Conservation (phyloP, 2,888 invertebrate species). For the Aelia acuminata region DNA sequence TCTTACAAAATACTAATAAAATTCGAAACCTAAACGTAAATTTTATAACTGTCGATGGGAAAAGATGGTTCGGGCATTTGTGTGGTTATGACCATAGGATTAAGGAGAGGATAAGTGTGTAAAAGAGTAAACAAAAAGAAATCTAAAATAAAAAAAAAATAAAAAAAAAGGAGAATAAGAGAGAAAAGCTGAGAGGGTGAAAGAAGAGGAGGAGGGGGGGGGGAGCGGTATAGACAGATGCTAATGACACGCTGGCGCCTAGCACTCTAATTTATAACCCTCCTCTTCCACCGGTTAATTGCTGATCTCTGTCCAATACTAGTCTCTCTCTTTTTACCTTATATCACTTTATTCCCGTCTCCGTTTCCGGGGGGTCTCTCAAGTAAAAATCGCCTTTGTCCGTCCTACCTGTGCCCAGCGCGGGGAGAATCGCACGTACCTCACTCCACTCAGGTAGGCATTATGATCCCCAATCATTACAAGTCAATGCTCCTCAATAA, state of each 20-base stretch:
- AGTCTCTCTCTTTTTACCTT: constrained; percentile 59
- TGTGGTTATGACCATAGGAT: constrained; percentile 35
- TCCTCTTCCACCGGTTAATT: constrained; percentile 60
- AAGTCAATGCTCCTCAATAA: not conserved
- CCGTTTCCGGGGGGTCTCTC: constrained; percentile 51
- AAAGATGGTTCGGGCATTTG: constrained; percentile 37
- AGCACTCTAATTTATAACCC: constrained; percentile 63
- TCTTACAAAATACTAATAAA: too few species aligned
- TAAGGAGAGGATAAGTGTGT: constrained; percentile 48
- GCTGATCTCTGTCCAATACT: constrained; percentile 64
- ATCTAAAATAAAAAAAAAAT: not conserved
- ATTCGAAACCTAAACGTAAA: too few species aligned
- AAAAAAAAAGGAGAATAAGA: constrained; percentile 32
- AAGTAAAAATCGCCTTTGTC: not conserved
- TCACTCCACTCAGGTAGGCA: not conserved
- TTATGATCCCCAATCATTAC: not conserved
- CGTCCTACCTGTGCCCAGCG: not conserved
- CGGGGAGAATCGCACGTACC: not conserved
- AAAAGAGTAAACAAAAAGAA: constrained; percentile 53
- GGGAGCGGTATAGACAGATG: constrained; percentile 48
- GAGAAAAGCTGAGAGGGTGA: constrained; percentile 45
- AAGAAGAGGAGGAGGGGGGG: constrained; percentile 21
- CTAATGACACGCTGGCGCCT: constrained; percentile 55
- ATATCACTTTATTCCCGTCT: constrained; percentile 63
- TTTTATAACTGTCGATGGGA: not conserved